Conservation (phyloP, 2,797 vertebrate genomes). For the Takifugu rubripes region DNA sequence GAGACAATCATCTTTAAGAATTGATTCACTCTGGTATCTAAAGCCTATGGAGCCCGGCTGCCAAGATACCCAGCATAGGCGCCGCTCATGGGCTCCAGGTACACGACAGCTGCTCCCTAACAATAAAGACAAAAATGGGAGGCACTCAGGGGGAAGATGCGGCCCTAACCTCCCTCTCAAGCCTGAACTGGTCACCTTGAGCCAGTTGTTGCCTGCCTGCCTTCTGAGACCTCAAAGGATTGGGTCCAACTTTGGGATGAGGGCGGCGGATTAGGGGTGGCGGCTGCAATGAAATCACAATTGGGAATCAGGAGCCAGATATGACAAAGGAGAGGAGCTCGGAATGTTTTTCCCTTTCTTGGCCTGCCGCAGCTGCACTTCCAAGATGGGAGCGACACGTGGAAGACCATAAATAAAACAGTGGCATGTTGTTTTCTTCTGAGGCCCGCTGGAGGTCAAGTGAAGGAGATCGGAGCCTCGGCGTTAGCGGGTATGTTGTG, state of each 20-base stretch:
- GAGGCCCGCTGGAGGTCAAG: constrained; percentile 60
- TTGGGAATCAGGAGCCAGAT: constrained; percentile 5
- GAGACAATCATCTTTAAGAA: constrained; percentile 83
- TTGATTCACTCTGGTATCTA: constrained; percentile 78
- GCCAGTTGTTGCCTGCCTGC: constrained; percentile 73
- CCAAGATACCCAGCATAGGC: constrained; percentile 78
- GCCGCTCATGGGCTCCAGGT: constrained; percentile 75
- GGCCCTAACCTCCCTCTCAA: constrained; percentile 70
- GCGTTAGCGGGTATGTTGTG: constrained; percentile 25
- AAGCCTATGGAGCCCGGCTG: constrained; percentile 73
- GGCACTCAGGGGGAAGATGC: constrained; percentile 76
- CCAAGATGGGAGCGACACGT: constrained; percentile 63
- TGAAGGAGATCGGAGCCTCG: constrained; percentile 60
- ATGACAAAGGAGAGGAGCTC: constrained; percentile 7
- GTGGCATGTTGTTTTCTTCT: constrained; percentile 70
- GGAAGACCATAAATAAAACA: constrained; percentile 71
- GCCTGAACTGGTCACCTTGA: constrained; percentile 77
- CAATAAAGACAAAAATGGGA: constrained; percentile 78
- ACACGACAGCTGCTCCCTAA: constrained; percentile 79
- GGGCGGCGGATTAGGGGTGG: constrained; percentile 29
- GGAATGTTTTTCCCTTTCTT: constrained; percentile 45
- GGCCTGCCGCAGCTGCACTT: constrained; percentile 35
- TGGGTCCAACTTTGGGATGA: constrained; percentile 56
- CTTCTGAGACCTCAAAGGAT: constrained; percentile 58
- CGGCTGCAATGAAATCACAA: constrained; percentile 52